Base-by-base conservation (phyloP, 2,888 invertebrate genomes). In the Sphaerophoria taeniata region DNA sequence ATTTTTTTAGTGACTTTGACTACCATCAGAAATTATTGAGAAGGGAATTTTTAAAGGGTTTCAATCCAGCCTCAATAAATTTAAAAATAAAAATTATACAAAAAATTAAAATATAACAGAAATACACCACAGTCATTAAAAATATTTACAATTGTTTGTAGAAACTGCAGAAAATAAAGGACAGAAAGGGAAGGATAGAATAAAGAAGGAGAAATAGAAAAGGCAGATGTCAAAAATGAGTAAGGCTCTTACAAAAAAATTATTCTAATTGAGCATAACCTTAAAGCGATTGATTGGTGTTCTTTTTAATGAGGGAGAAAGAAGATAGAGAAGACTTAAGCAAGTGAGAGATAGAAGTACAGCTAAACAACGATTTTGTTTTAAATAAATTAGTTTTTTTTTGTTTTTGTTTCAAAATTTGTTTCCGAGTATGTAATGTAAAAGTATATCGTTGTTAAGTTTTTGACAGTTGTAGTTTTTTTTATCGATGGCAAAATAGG, bases 1-100 rank as follows among this genome's bases (percentile, higher is more conserved):
- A 65, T 70, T 71, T 71, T 61, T 70, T 74, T 76, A 83, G 77
- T 84, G 84, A 82, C 84, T 87, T 88, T 88, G 88, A 88, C 88
- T 88, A 88, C 88, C 87, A 87, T 87, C 81, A 76, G 76, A 51
- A 55, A 39, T 73, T 82, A 82, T 79, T 84, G 84, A 84, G 80
- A 67, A 70, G 63, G 75, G 58, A 60, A 47, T 45, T 39, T 43
- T 43, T 14, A 33, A 55, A 45, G 72, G 75, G 36, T 67, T 75
- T 60, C 33, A 61, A 72, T 71, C 84, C 84, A 84, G 84, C 84
- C 84, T 84, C 84, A 84, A 84, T 84, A 72, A 43, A 61, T 61
- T 80, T 84, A 84, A 71, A 76, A 70, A 71, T 72, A 63, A 55
- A 55, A 69, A 70, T 47, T 16, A 81, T 33, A 75, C 47, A 9